Conservation (phyloP, 2,113 vertebrate species). For the Xenopus tropicalis region UCB_Xtro_10.0 CM004450.2:80999001-80999500, state of each 20-base stretch:
- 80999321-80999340: background rate
- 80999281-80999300: slow-evolving; percentile 11
- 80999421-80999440: too few relatives aligned
- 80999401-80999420: too few relatives aligned
- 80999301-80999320: slow-evolving; percentile 6
- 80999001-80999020: background rate
- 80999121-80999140: background rate
- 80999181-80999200: slow-evolving; percentile 34
- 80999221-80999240: slow-evolving; percentile 11
- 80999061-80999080: background rate
- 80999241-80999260: slow-evolving; percentile 24
- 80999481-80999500: too few relatives aligned
- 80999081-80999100: background rate
- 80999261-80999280: slow-evolving; percentile 22
- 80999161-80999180: slow-evolving; percentile 14
- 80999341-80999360: slow-evolving; percentile 10
- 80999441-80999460: too few relatives aligned
- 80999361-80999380: too few relatives aligned
- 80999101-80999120: background rate
- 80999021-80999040: background rate
- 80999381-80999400: too few relatives aligned
- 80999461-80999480: too few relatives aligned
- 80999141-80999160: background rate
- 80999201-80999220: slow-evolving; percentile 28
- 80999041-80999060: slow-evolving; percentile 3